Evolutionary conservation across 2,797 vertebrate species (phyloP), one percentile per base, ranked within the genome.

Genomic region (Mycteria americana): DNA sequence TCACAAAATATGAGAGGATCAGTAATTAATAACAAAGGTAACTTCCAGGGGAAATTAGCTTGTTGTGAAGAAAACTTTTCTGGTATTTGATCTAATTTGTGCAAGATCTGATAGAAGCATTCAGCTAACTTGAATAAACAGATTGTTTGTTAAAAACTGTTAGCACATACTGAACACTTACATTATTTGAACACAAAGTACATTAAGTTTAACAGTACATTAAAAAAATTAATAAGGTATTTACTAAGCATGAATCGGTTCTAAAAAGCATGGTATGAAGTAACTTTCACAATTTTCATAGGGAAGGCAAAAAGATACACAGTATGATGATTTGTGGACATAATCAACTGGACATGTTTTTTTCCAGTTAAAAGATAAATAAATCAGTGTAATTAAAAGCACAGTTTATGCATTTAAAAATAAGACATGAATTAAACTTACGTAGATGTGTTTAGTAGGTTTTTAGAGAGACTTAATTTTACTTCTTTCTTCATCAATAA

Each of bases 81-180:
- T 93, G 60, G 18, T 75, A 86, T 92, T 94, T 89, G 76, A 89
- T 85, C 64, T 73, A 68, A 62, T 56, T 84, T 92, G 21, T 88
- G 73, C 59, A 68, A 85, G 60, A 77, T 33, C 33, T 59, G 56
- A 85, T 19, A 79, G 43, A 56, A 89, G 25, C 35, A 78, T 45
- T 85, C 57, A 85, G 35, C 53, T 91, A 79, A 92, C 64, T 89
- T 88, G 96, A 94, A 95, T 87, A 94, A 97, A 88, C 16, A 95
- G 87, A 96, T 41, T 87, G 18, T 68, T 51, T 92, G n/a, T 88
- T 60, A 92, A 85, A 81, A 87, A 77, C 25, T 60, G 30, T 97
- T 91, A 94, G 88, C 84, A 59, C 72, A 88, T 92, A 94, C 75
- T 77, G 63, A 95, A 82, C 50, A 69, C 54, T 92, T 92, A 85